Conservation (phyloP, 2,113 vertebrate species). For the Ploceus nigricollis region DNA sequence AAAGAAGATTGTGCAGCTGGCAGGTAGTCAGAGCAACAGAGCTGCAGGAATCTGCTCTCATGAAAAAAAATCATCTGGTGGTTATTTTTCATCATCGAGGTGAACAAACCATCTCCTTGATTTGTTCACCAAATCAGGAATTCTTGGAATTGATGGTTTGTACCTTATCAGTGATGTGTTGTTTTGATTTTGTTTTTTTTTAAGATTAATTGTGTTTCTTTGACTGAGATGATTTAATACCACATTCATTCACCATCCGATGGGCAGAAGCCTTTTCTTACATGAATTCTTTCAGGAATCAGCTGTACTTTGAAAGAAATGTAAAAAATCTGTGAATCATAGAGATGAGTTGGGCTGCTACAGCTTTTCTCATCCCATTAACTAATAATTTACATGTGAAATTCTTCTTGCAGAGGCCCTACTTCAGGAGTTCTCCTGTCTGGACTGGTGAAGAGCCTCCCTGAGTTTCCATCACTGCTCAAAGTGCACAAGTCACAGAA, state of each 20-base stretch:
- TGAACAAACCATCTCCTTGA: neutral
- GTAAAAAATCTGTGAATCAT: neutral
- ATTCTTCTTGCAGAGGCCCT: neutral
- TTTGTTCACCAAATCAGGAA: neutral
- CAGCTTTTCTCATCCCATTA: neutral
- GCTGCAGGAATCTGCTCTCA: neutral
- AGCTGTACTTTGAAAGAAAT: neutral
- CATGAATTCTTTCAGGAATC: neutral
- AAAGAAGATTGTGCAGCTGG: neutral
- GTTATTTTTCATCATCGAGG: neutral
- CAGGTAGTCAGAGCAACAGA: neutral
- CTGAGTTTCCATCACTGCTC: neutral
- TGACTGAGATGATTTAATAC: neutral
- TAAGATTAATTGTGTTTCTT: neutral
- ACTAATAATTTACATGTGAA: neutral
- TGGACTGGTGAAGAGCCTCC: neutral
- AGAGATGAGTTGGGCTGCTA: neutral
- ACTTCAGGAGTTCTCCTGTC: neutral
- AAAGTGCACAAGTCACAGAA: neutral
- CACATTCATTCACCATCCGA: neutral
- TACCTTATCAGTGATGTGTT: neutral
- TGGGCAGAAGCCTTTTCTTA: neutral
- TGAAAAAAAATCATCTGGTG: neutral
- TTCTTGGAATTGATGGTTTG: neutral
- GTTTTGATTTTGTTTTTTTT: neutral